phyloP scores from a whole-genome alignment of 2,113 vertebrate genomes.

The Lipotes vexillifer region DNA sequence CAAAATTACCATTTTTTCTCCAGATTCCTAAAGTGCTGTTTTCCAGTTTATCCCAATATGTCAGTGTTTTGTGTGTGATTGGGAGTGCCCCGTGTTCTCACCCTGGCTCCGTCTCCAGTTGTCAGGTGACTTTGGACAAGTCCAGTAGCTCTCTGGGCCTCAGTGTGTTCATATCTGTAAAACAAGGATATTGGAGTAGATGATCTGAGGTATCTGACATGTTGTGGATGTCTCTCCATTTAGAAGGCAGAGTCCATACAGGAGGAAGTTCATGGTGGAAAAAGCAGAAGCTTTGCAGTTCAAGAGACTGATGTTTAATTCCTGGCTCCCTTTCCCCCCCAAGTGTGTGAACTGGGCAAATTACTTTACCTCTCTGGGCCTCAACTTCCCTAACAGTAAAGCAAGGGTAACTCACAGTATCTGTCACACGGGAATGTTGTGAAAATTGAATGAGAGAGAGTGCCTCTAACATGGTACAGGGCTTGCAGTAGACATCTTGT shows the following conservation, averaged over 20 bases:
- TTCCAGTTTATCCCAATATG: background rate
- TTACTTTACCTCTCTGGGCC: background rate
- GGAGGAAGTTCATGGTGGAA: background rate
- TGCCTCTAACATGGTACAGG: background rate
- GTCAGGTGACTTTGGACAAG: background rate
- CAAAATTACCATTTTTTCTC: background rate
- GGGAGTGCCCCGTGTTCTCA: background rate
- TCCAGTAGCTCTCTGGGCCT: background rate
- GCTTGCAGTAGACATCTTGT: background rate
- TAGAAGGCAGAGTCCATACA: background rate
- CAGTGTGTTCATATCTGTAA: background rate
- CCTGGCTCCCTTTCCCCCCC: background rate
- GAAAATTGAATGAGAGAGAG: background rate
- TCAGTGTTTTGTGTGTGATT: background rate
- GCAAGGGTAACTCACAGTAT: background rate
- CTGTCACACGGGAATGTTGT: background rate
- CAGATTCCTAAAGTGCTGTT: background rate
- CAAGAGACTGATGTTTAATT: background rate
- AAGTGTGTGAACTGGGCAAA: background rate
- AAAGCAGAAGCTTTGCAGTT: background rate
- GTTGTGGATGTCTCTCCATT: background rate
- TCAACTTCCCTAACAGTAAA: background rate
- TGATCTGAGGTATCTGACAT: background rate
- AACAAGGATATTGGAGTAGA: background rate
- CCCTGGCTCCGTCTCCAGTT: background rate